Base-by-base conservation (phyloP, 2,797 vertebrate genomes). In the Scleropages formosus region DNA sequence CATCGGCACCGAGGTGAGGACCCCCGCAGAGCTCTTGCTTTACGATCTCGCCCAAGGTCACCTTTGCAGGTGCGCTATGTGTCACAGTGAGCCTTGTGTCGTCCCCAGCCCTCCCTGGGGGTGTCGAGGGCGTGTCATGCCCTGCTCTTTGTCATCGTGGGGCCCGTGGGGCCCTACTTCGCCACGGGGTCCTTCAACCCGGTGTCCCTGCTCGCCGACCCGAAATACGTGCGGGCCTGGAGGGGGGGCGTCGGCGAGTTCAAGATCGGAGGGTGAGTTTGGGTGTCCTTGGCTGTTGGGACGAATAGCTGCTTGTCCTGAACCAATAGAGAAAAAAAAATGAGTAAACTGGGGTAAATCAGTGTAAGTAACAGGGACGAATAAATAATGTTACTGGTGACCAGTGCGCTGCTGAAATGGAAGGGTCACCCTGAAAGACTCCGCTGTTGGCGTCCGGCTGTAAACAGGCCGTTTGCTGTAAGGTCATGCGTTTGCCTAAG, bases 251-350 rank as follows among this genome's bases (percentile, higher is more conserved):
- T 96, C 0, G 96, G 96, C 0, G 86, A 93, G 64, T 95, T 76
- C 78, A 97, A 97, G 82, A 80, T 96, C 81, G 96, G 95, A n/a
- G 94, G 95, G 96, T 97, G 82, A 93, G 94, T 85, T 16, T 9
- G 13, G 16, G 9, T 10, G 9, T 11, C 10, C 8, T 1, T 0
- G 18, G 26, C 2, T n/a, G 18, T 44, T 22, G 44, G 18, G 16
- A 65, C 1, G 0, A n/a, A n/a, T n/a, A n/a, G n/a, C n/a, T n/a
- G n/a, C n/a, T n/a, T n/a, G n/a, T n/a, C n/a, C n/a, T n/a, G n/a
- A n/a, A n/a, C n/a, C n/a, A n/a, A n/a, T n/a, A n/a, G n/a, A n/a
- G n/a, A n/a, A n/a, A n/a, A n/a, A n/a, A n/a, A n/a, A n/a, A n/a
- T n/a, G n/a, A n/a, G n/a, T n/a, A n/a, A n/a, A n/a, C n/a, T n/a